A percentile compares a stretch with the other conserved stretches of the same genome.
phyloP scores from a whole-genome alignment of 2,888 invertebrate genomes.

The Xestobium rufovillosum region DNA sequence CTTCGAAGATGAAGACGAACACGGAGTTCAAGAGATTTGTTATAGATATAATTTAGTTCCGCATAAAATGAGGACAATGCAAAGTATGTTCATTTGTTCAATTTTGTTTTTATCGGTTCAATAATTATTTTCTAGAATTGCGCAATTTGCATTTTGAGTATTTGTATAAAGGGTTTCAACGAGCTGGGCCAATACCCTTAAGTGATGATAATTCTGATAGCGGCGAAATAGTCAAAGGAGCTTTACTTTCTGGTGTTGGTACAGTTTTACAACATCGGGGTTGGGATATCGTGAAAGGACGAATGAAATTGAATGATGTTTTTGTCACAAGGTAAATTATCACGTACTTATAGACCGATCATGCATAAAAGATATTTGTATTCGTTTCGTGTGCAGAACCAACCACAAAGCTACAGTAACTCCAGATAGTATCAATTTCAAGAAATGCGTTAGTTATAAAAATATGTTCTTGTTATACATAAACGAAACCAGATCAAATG shows the following conservation, averaged over 20 bases:
- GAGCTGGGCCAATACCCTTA: slow-evolving; percentile 29
- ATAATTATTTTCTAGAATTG: slow-evolving; percentile 43
- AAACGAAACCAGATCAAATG: slow-evolving; percentile 49
- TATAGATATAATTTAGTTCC: slow-evolving; percentile 41
- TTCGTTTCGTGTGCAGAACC: too few species aligned
- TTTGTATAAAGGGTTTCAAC: slow-evolving; percentile 43
- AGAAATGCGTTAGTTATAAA: slow-evolving; percentile 41
- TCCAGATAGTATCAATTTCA: slow-evolving; percentile 58
- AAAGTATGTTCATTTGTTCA: slow-evolving; percentile 42
- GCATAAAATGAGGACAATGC: slow-evolving; percentile 47
- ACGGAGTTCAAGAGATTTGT: slow-evolving; percentile 42
- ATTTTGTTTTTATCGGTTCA: not conserved
- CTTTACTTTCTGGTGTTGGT: slow-evolving; percentile 53
- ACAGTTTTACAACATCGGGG: slow-evolving; percentile 46
- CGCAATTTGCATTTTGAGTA: slow-evolving; percentile 50
- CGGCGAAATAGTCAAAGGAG: slow-evolving; percentile 52
- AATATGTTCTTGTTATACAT: slow-evolving; percentile 48
- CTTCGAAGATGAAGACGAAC: slow-evolving; percentile 29
- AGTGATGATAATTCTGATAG: slow-evolving; percentile 48
- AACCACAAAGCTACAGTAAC: slow-evolving; percentile 52
- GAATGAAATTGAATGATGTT: slow-evolving; percentile 42
- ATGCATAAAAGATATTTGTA: too few species aligned
- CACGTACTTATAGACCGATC: slow-evolving; percentile 2
- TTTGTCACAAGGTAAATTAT: slow-evolving; percentile 53
- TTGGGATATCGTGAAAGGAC: slow-evolving; percentile 49